Base-by-base conservation (phyloP, 2,888 invertebrate genomes). In the Keiferia lycopersicella region DNA sequence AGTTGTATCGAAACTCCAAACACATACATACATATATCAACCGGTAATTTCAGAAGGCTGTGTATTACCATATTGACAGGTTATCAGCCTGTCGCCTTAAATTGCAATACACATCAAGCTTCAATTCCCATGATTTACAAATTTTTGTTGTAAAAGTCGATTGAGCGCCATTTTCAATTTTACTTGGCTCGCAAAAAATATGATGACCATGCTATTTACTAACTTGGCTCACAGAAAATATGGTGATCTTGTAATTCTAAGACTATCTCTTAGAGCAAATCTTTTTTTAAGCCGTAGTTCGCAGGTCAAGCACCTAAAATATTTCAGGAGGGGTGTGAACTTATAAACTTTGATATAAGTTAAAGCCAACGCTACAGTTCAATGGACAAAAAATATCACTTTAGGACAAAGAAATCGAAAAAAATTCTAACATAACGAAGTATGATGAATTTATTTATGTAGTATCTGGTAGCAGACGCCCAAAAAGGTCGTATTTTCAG, bases 381-480 rank as follows among this genome's bases (percentile, higher is more conserved):
- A 60, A 11, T 60, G 60, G 22, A 8, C 45, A 45, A 59, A 60
- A 38, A 41, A 16, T 16, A 38, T 10, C 3, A 34, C n/a, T 22
- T 59, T n/a, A 26, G 45, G 16, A 60, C 45, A 60, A 45, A 60
- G 45, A 60, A 60, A 45, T 60, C 14, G 6, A 14, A 41, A n/a
- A 8, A 41, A 20, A 26, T n/a, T 51, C 20, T 14, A 53, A 38
- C 11, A 45, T 16, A 7, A 45, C 0, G 26, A 45, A 8, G 6
- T 22, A 22, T 14, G 22, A 22, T 60, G 60, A 60, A n/a, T 60
- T 45, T 60, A 60, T 60, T 53, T 53, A 26, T 20, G 22, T 12
- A 60, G 3, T 26, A 14, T 59, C 20, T 48, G 26, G 2, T 60
- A 48, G 48, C 45, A 22, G 45, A 41, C 59, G 59, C 59, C 14